Conservation (phyloP, 2,113 vertebrate genomes). For the Ammodramus savannarum region DNA sequence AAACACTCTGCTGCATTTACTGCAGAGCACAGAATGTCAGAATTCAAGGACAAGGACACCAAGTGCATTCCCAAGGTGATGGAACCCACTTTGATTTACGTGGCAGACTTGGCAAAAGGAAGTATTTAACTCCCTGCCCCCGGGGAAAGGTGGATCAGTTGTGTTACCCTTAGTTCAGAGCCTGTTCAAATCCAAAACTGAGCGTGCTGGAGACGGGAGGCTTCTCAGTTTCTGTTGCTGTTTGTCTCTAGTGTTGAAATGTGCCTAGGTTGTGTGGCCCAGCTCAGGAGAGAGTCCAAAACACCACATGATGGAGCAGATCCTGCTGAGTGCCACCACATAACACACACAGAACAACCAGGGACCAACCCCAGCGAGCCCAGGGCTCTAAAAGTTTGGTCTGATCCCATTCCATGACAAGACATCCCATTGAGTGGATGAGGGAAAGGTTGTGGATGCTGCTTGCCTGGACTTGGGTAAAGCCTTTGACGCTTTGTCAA, state of each 20-base stretch:
- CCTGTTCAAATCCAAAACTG: neutral
- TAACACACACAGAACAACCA: neutral
- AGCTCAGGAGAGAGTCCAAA: neutral
- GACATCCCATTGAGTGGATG: neutral
- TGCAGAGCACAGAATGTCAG: neutral
- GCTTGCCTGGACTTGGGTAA: neutral
- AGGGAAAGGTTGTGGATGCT: neutral
- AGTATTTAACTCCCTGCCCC: neutral
- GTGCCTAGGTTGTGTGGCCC: rapidly evolving
- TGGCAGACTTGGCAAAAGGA: neutral
- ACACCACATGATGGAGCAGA: neutral
- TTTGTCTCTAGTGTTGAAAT: neutral
- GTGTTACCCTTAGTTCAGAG: neutral
- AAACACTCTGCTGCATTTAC: neutral
- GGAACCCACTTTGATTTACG: neutral
- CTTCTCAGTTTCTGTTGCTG: neutral
- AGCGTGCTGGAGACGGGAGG: neutral
- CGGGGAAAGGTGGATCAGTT: neutral
- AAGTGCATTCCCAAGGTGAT: neutral
- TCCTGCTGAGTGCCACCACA: neutral
- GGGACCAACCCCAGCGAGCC: neutral
- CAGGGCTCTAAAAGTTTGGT: neutral
- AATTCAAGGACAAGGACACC: neutral
- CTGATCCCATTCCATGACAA: neutral
- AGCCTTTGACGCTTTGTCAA: neutral